Base-by-base conservation (phyloP, 2,113 vertebrate species). In the Canis aureus region DNA sequence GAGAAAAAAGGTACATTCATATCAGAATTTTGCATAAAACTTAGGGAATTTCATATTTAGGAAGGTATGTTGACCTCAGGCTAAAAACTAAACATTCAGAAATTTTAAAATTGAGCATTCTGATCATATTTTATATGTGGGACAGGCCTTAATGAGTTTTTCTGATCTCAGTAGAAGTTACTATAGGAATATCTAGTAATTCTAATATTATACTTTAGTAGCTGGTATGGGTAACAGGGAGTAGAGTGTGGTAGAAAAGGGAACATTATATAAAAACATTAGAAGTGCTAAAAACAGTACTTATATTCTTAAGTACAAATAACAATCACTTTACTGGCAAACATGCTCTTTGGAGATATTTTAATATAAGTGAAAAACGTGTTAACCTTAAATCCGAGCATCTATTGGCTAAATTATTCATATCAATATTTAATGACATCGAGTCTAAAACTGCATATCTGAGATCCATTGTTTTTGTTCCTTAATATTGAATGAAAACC, bases 401-500 rank as follows among this genome's bases (percentile, higher is more conserved):
- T n/a, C 38, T 64, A 16, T 19, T 73, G 22, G 59, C 29, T 89
- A 89, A 92, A 35, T 51, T 67, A 67, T 13, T 91, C 64, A 60
- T 71, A 83, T 92, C 89, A 51, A 94, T 91, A 89, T 79, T 91
- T 74, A 79, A 43, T 43, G 43, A 43, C 43, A 43, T 43, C 43
- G 51, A 91, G 92, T 79, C 2, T 96, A 92, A 92, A 43, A 43
- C 43, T 43, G 43, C 13, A 4, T 38, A 82, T 69, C 51, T 88
- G 32, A 95, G 62, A 89, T 29, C 5, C 15, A 43, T 2, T 74
- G 83, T 32, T 88, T 98, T 84, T 91, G 51, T 93, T 93, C 32
- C 49, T 96, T 89, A 64, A 91, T 43, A 69, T 0, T 35, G 60
- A 82, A 89, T 94, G 60, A 71, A 66, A 86, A 88, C 38, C 43